Conservation (phyloP, 2,888 invertebrate genomes). For the Pantelozetes paolii region DNA sequence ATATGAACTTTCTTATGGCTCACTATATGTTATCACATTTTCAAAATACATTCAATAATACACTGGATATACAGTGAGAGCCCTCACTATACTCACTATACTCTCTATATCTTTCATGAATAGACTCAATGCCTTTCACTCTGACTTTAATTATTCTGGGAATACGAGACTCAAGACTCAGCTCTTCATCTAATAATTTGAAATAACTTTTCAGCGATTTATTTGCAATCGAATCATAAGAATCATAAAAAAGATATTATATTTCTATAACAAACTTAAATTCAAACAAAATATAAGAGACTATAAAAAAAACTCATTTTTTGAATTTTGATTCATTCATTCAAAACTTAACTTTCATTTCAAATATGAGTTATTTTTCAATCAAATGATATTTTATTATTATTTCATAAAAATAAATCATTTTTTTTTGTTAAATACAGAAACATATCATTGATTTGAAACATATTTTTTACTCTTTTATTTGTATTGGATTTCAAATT, state of each 20-base stretch:
- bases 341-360: too few relatives aligned
- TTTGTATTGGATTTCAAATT: too few relatives aligned
- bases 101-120: constrained; percentile 21
- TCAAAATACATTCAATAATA: constrained; percentile 25
- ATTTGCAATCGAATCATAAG: constrained; percentile 11
- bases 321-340: too few relatives aligned
- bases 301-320: too few relatives aligned
- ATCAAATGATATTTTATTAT: too few relatives aligned
- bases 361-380: too few relatives aligned
- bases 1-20: constrained; percentile 1
- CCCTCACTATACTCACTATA: not conserved
- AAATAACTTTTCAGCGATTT: constrained; percentile 25
- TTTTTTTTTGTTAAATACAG: too few relatives aligned
- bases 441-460: too few relatives aligned
- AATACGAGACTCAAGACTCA: constrained; percentile 8
- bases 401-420: too few relatives aligned
- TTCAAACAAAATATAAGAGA: not conserved
- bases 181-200: constrained; percentile 12
- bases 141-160: constrained; percentile 21
- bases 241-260: not conserved
- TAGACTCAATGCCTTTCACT: constrained; percentile 9
- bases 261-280: constrained; percentile 19
- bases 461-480: too few relatives aligned
- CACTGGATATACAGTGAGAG: not conserved
- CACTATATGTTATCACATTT: constrained; percentile 16